Percentiles rank a stretch among this genome's conserved stretches.
Conservation (phyloP, 2,797 vertebrate genomes). For the Peromyscus attwateri region DNA sequence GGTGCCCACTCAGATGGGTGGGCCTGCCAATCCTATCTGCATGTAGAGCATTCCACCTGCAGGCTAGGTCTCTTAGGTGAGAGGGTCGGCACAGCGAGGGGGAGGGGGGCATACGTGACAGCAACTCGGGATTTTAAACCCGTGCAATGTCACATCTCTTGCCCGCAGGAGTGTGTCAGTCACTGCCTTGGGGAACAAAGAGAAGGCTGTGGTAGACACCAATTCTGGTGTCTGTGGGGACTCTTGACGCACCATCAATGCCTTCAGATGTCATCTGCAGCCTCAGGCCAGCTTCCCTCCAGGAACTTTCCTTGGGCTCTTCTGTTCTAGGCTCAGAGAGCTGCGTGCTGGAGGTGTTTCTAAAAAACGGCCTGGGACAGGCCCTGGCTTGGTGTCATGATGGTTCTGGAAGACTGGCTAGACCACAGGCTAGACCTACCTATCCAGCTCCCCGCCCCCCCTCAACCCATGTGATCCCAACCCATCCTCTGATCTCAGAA, state of each 20-base stretch:
- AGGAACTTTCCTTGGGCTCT: rapidly evolving
- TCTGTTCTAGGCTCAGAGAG: rapidly evolving
- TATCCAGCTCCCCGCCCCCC: neutral
- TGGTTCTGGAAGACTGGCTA: neutral
- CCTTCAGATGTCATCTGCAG: neutral
- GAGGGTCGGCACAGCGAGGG: rapidly evolving
- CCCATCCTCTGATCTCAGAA: neutral
- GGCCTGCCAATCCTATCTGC: neutral
- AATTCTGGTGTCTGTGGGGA: conserved; percentile 12
- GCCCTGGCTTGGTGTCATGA: neutral
- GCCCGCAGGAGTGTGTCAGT: conserved; percentile 10
- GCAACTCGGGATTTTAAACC: conserved; percentile 8
- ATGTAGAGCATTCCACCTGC: neutral
- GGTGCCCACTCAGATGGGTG: neutral
- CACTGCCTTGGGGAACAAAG: neutral
- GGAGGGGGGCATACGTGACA: too few relatives aligned
- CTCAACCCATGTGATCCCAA: neutral
- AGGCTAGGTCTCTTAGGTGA: neutral
- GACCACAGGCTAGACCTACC: neutral
- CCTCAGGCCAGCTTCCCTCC: neutral
- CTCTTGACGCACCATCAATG: neutral
- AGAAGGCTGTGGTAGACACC: neutral
- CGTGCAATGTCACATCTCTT: neutral
- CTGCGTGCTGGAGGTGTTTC: neutral
- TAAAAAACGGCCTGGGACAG: neutral